phyloP scores from a whole-genome alignment of 35 echinoderm and acorn worm species.

The Amphiura filiformis region DNA sequence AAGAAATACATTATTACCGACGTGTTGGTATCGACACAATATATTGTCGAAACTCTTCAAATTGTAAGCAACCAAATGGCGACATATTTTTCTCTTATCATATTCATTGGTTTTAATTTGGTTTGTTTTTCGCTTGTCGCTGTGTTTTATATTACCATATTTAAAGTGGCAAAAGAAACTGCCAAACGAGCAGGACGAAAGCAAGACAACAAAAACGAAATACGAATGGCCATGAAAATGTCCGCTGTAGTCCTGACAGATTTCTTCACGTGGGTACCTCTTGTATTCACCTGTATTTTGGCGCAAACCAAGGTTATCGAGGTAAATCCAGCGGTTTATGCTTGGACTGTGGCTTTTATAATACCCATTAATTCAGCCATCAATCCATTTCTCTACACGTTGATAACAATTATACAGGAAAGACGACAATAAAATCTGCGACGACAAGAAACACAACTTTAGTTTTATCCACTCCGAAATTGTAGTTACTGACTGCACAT shows the following conservation, averaged over 20 bases:
- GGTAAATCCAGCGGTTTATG: background rate
- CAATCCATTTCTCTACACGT: background rate
- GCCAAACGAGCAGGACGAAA: background rate
- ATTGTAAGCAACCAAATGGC: background rate
- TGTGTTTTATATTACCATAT: background rate
- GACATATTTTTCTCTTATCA: background rate
- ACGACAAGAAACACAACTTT: too few relatives aligned
- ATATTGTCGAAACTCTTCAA: background rate
- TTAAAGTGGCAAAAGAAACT: background rate
- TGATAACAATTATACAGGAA: background rate
- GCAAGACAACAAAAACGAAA: background rate
- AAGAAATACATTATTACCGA: background rate
- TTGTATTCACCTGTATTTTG: background rate
- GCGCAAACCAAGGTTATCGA: background rate
- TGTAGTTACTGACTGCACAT: too few relatives aligned
- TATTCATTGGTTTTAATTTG: background rate
- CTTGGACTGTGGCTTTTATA: background rate
- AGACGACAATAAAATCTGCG: too few relatives aligned
- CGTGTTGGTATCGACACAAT: background rate
- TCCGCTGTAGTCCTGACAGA: background rate
- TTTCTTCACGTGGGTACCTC: background rate
- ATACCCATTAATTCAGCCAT: background rate
- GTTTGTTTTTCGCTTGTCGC: background rate
- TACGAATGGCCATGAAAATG: background rate
- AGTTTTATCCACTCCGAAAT: too few relatives aligned